These are phyloP conservation scores for Cossypha polioptera DNA, from an alignment of 2,797 vertebrate genomes.

Conservation along the genomic window DNA sequence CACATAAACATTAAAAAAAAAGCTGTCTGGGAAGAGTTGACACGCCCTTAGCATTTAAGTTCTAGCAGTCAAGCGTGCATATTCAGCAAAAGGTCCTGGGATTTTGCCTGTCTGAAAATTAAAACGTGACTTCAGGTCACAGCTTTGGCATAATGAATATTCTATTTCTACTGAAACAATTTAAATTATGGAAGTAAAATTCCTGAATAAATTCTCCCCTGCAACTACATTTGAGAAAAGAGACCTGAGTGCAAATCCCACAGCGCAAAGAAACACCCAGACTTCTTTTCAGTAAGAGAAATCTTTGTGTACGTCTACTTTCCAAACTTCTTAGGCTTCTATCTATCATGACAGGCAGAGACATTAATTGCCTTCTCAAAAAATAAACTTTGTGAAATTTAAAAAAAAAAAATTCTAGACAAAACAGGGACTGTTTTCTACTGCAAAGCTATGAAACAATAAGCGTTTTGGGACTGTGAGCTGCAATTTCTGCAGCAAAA, in stretches of 20 bases:
- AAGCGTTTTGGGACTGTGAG: rapidly evolving
- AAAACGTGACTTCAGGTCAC: neutral
- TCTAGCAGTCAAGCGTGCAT: rapidly evolving
- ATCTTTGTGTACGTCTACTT: neutral
- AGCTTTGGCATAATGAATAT: neutral
- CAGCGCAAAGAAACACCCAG: neutral
- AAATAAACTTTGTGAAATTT: neutral
- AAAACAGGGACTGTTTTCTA: neutral
- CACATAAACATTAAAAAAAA: neutral
- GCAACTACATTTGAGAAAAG: neutral
- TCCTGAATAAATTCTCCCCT: neutral
- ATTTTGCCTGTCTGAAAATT: neutral
- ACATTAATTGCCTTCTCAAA: neutral
- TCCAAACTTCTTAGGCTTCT: neutral
- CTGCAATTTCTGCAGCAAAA: neutral
- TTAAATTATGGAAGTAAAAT: neutral
- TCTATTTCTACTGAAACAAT: neutral
- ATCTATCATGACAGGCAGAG: neutral
- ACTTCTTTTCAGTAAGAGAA: neutral
- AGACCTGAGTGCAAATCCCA: neutral
- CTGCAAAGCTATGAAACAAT: neutral
- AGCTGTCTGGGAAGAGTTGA: neutral
- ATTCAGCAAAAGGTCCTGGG: neutral
- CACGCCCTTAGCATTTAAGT: neutral
- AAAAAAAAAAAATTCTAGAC: neutral